These are phyloP conservation scores for Tiliqua scincoides DNA, from an alignment of 2,113 vertebrate species.

Conservation along the genomic window DNA sequence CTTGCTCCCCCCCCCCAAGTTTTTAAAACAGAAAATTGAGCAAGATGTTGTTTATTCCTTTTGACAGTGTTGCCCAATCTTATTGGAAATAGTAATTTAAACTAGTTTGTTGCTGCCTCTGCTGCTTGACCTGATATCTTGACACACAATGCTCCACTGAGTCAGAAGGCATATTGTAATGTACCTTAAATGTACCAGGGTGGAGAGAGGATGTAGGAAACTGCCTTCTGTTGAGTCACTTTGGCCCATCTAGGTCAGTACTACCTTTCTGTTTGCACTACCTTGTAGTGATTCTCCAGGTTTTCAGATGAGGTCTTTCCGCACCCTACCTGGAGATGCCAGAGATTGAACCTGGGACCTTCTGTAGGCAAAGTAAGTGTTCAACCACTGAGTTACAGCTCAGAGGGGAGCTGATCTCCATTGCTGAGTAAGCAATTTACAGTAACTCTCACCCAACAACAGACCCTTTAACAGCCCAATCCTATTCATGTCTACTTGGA, in stretches of 20 bases:
- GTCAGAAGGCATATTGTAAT: not conserved
- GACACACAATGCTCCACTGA: not conserved
- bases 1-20: not conserved
- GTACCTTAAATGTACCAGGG: not conserved
- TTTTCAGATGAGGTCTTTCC: too few species aligned
- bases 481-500: too few species aligned
- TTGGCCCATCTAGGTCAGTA: too few species aligned
- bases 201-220: too few species aligned
- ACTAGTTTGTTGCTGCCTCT: not conserved
- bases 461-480: too few species aligned
- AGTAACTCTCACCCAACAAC: not conserved
- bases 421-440: not conserved
- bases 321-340: too few species aligned
- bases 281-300: too few species aligned
- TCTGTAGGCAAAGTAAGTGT: too few species aligned
- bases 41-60: not conserved
- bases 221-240: too few species aligned
- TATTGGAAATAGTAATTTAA: not conserved
- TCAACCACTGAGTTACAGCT: too few species aligned
- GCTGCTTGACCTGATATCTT: not conserved
- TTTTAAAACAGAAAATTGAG: not conserved
- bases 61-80: not conserved
- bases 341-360: too few species aligned
- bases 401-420: not conserved
- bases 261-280: too few species aligned